Evolutionary conservation across 53 echinoderm and acorn worm species (phyloP), one percentile per base, ranked within the genome.

Genomic region (Holothuria scabra): DNA sequence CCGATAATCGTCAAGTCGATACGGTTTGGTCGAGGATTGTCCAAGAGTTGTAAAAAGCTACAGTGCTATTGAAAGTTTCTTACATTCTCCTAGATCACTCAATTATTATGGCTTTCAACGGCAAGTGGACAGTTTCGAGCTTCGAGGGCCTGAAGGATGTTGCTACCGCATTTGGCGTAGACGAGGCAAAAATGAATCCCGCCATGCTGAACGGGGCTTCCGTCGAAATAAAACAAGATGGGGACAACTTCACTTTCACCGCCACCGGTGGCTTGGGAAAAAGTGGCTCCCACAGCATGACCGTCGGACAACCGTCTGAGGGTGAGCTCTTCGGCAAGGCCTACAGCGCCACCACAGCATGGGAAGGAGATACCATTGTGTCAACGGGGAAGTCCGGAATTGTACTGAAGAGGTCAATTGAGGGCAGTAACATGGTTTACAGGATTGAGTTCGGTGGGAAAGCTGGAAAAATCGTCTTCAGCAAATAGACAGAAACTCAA

Each of bases 211-310:
- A 49, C 8, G 57, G 58, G 4, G 82, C 85, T 19, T 32, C 59
- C n/a, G 76, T 92, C 38, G 83, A 48, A 28, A 89, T 92, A 76
- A 76, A n/a, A 41, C 92, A 92, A 61, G 62, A 92, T 83, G 92
- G 92, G 8, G 92, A 92, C 83, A 80, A 88, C 82, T 83, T 92
- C 88, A 81, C 71, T 48, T 79, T 92, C 82, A 89, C 38, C 12
- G 85, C 74, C 67, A 75, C 57, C 28, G 81, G 85, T 20, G 61
- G 80, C 57, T 55, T 80, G 37, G 89, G 89, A 6, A 89, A 83
- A 26, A 2, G 76, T 0, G 67, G 72, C 18, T 48, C 35, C 29
- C 59, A 62, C 46, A 25, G 67, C 67, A 84, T 92, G 75, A 76
- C 89, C 60, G 86, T 92, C 16, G 88, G 92, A 11, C 46, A 37